Evolutionary conservation across 2,113 vertebrate genomes (phyloP).

Genomic region (Tringa solitaria): DNA sequence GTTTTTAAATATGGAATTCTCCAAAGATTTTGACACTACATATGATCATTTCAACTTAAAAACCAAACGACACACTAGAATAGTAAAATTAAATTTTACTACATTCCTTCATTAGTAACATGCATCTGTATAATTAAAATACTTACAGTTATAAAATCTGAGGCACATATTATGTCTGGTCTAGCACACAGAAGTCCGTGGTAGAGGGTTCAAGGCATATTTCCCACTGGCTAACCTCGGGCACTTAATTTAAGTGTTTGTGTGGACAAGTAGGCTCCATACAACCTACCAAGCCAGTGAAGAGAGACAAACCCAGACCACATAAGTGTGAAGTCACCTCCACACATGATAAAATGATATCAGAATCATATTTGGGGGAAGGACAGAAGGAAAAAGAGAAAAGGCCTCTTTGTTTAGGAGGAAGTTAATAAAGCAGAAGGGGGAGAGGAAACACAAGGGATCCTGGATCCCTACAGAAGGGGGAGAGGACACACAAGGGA

Average conservation of each 20-base stretch:
- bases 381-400: neutral
- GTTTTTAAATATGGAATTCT: neutral
- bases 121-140: neutral
- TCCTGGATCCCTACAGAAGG: rapidly evolving
- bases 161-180: neutral
- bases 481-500: neutral
- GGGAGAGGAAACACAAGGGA: neutral
- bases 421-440: neutral
- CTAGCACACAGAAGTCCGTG: neutral
- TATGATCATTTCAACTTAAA: neutral
- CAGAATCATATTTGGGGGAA: neutral
- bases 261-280: neutral
- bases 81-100: neutral
- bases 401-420: neutral
- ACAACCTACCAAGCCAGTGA: neutral
- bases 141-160: neutral
- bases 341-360: neutral
- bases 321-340: neutral
- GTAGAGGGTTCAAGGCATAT: neutral
- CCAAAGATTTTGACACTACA: neutral
- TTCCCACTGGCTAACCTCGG: neutral
- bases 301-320: neutral
- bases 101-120: neutral
- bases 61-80: neutral
- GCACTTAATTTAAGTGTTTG: neutral